phyloP scores from a whole-genome alignment of 2,113 vertebrate species.

The Panthera leo region DNA sequence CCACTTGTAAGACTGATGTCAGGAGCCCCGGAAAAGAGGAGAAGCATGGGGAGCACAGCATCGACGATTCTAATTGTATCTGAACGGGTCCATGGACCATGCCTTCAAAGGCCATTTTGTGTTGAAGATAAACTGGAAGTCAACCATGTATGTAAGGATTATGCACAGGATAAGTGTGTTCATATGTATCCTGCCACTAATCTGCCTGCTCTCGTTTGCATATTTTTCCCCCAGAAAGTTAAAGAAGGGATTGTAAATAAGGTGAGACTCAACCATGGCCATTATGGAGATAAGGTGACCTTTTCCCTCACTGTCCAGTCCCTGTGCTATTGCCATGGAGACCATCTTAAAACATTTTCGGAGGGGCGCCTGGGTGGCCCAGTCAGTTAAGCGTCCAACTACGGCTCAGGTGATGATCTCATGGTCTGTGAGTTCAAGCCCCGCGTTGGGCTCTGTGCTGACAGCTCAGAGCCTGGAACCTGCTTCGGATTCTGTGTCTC shows the following conservation, averaged over 20 bases:
- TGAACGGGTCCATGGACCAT: neutral
- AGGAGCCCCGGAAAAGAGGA: neutral
- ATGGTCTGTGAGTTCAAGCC: too few species aligned
- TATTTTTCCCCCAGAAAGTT: neutral
- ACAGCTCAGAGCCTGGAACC: too few species aligned
- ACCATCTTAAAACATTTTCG: neutral
- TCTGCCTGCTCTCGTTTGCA: neutral
- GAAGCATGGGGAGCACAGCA: neutral
- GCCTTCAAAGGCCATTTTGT: neutral
- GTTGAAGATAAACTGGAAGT: neutral
- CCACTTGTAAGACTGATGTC: neutral
- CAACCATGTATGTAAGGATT: neutral
- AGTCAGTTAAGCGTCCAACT: too few species aligned
- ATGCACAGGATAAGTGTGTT: neutral
- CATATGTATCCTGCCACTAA: neutral
- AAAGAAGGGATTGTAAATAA: neutral
- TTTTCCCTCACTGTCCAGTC: neutral
- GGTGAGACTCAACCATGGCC: neutral
- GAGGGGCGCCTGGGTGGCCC: too few species aligned
- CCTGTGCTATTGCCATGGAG: neutral
- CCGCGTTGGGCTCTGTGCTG: too few species aligned
- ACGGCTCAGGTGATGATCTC: too few species aligned
- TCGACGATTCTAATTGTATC: neutral
- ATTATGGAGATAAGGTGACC: neutral
- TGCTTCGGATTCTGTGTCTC: too few species aligned